Base-by-base conservation (phyloP, 2,888 invertebrate species). In the Argynnis bischoffii region DNA sequence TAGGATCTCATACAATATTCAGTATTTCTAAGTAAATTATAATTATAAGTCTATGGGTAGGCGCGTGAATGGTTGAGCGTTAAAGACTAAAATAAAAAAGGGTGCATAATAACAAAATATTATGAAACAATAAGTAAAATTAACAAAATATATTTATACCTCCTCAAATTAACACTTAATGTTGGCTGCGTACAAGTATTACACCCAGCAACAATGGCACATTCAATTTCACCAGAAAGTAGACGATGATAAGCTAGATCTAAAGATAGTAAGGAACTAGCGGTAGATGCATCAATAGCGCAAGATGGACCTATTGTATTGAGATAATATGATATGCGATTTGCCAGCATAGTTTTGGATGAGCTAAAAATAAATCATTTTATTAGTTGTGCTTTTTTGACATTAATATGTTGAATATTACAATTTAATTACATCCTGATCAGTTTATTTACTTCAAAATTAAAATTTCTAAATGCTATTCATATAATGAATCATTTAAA, bases 241-340 rank as follows among this genome's bases (percentile, higher is more conserved):
- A 57, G 14, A 6, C 21, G 16, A 13, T 16, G 18, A 14, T 57
- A 57, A 2, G 57, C 57, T 41, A 21, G 47, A 13, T 57, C 57
- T 14, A 57, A 21, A 13, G 8, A 18, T n/a, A 57, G 6, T 21
- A 57, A 14, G 18, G 57, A 46, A 21, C 46, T 57, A 21, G 57
- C 41, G 6, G 4, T 21, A 6, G 31, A 48, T 6, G 31, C 48
- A 46, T 57, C 56, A 41, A 57, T 13, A 8, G 16, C 41, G 46
- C 46, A 57, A 41, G 56, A 57, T 5, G 56, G 56, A 6, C 56
- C 56, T 57, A 47, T 57, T 46, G 46, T 13, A 21, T 57, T 57
- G 5, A 57, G 21, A 16, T 46, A 57, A 15, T 57, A 57, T 46
- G 56, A 57, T 11, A 57, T 57, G 6, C 56, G 56, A 57, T 57